These are phyloP conservation scores for Patella caerulea DNA, from an alignment of 2,888 invertebrate genomes.

Conservation along the genomic window DNA sequence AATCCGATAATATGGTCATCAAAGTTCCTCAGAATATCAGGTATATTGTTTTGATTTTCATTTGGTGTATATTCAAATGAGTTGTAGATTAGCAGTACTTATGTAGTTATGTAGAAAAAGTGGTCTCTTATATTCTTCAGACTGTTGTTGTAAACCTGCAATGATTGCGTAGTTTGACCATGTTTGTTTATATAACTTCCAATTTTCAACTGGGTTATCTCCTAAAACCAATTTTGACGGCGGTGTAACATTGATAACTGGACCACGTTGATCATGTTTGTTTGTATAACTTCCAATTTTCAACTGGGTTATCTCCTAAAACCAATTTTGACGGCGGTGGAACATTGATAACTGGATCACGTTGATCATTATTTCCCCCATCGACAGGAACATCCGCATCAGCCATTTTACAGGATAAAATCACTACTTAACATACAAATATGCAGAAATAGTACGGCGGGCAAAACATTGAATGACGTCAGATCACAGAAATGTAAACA, in stretches of 20 bases:
- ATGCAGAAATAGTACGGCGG: too few relatives aligned
- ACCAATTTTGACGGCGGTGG: too few relatives aligned
- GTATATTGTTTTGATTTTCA: not conserved
- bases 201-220: constrained; percentile 5
- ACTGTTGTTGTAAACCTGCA: not conserved
- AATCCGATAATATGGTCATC: not conserved
- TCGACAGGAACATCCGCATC: too few relatives aligned
- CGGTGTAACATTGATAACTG: not conserved
- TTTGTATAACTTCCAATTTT: too few relatives aligned
- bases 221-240: not conserved
- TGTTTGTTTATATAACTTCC: constrained; percentile 1
- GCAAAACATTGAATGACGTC: too few relatives aligned
- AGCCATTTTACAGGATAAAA: too few relatives aligned
- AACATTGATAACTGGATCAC: too few relatives aligned
- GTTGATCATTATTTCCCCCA: too few relatives aligned
- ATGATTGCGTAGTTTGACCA: constrained; percentile 4
- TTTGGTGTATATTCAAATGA: not conserved
- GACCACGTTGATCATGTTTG: too few relatives aligned
- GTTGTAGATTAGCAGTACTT: not conserved
- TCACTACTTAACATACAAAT: too few relatives aligned
- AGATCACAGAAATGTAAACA: too few relatives aligned
- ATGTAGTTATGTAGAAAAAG: not conserved
- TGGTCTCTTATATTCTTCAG: constrained; percentile 2
- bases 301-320: too few relatives aligned
- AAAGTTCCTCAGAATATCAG: not conserved